Evolutionary conservation across 2,797 vertebrate species (phyloP).

Genomic region (Fratercula arctica): DNA sequence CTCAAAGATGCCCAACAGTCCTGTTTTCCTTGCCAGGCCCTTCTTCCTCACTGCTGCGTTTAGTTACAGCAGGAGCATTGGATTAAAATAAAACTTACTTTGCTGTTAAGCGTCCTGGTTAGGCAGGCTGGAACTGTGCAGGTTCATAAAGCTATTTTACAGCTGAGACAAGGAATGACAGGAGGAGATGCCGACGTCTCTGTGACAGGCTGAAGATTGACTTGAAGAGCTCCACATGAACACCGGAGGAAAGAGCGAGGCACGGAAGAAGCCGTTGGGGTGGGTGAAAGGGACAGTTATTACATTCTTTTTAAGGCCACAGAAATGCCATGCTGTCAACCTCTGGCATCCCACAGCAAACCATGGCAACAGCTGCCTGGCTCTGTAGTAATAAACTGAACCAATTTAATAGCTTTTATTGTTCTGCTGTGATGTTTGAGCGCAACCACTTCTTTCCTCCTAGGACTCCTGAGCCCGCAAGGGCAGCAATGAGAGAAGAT

Average conservation of each 20-base stretch:
- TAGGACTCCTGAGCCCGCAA: conserved; percentile 87
- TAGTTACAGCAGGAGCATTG: not conserved
- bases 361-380: conserved; percentile 90
- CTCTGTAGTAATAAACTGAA: conserved; percentile 90
- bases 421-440: conserved; percentile 91
- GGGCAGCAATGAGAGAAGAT: conserved; percentile 97
- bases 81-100: not conserved
- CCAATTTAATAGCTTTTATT: conserved; percentile 98
- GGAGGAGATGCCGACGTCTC: not conserved
- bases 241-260: not conserved
- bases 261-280: not conserved
- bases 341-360: conserved; percentile 87
- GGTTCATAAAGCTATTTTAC: not conserved
- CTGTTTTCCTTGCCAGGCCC: not conserved
- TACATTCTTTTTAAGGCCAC: not conserved
- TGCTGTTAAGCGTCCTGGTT: not conserved
- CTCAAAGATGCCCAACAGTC: conserved; percentile 16
- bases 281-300: not conserved
- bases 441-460: conserved; percentile 88
- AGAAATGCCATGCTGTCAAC: conserved; percentile 76
- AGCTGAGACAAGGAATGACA: not conserved
- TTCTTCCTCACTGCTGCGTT: not conserved
- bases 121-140: not conserved
- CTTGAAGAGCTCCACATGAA: not conserved
- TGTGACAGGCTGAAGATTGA: not conserved